Conservation (phyloP, 2,113 vertebrate species). For the Hippoglossus stenolepis region DNA sequence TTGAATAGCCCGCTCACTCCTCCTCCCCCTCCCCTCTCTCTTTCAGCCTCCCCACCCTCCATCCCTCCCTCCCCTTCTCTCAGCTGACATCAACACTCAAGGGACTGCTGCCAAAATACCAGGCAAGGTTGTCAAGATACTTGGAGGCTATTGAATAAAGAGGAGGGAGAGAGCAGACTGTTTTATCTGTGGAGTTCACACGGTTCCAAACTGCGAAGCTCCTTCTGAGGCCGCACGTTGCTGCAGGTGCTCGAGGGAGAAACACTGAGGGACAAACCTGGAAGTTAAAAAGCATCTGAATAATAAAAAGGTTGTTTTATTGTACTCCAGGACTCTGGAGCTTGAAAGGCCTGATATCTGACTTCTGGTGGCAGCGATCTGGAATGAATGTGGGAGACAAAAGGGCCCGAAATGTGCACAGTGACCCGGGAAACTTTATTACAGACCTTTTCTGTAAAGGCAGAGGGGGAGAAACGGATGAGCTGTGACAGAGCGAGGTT, state of each 20-base stretch:
- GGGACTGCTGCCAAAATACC: constrained; percentile 84
- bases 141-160: constrained; percentile 78
- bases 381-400: constrained; percentile 57
- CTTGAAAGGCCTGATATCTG: constrained; percentile 31
- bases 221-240: constrained; percentile 1
- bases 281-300: constrained; percentile 15
- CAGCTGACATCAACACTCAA: constrained; percentile 86
- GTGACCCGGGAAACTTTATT: constrained; percentile 64
- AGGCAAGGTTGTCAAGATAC: constrained; percentile 82
- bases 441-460: constrained; percentile 26
- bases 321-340: neutral
- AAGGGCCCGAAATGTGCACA: constrained; percentile 49
- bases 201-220: constrained; percentile 18
- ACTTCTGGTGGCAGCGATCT: constrained; percentile 48
- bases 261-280: neutral
- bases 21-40: constrained; percentile 58
- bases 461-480: constrained; percentile 19
- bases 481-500: neutral
- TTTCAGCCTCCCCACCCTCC: constrained; percentile 12
- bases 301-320: neutral
- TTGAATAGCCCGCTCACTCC: constrained; percentile 83
- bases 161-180: constrained; percentile 45
- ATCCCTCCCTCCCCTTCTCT: constrained; percentile 54
- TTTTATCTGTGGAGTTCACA: constrained; percentile 65
- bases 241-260: constrained; percentile 41